Base-by-base conservation (phyloP, 2,888 invertebrate species). In the Amiota mariae region DNA sequence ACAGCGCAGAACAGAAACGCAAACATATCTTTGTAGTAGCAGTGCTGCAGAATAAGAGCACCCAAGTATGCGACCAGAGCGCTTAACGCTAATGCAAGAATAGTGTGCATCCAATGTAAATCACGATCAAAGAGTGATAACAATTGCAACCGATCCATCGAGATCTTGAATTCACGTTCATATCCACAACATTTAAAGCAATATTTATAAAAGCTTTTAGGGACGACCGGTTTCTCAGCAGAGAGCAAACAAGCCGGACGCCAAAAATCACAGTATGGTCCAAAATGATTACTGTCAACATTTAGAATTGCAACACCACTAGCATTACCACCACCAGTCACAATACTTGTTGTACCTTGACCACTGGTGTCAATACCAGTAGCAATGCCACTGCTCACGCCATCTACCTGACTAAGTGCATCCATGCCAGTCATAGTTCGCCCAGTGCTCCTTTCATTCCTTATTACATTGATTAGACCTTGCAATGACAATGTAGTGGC, bases 1-100 rank as follows among this genome's bases (percentile, higher is more conserved):
- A 98, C 96, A 82, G 98, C 96, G 91, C 98, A 98, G 90, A 99
- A 97, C 87, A 98, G 92, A 89, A 99, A 96, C 15, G 98, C 96
- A 84, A 95, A 95, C 72, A 98, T 93, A 89, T 99, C 99, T 82
- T 94, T 94, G 91, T 97, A 99, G 89, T 97, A 95, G 68, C 95
- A 94, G 64, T 94, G 92, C 86, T 95, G 94, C 9, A 98, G 91
- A 48, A 98, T 93, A 76, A 94, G 91, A 0, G 97, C 94, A 1
- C 98, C 98, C 71, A 98, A 91, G 67, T 95, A 92, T 2, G 97
- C 95, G 1, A 99, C 98, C 79, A 94, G 89, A 49, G 96, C 93
- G 1, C 98, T 97, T 76, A 99, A 91, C 47, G 96, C 85, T 72
- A 97, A 94, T 15, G 97, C 95, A 70, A 97, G 89, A 51, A 96